Evolutionary conservation across 2,888 invertebrate species (phyloP).

Genomic region (Prosapia bicincta): DNA sequence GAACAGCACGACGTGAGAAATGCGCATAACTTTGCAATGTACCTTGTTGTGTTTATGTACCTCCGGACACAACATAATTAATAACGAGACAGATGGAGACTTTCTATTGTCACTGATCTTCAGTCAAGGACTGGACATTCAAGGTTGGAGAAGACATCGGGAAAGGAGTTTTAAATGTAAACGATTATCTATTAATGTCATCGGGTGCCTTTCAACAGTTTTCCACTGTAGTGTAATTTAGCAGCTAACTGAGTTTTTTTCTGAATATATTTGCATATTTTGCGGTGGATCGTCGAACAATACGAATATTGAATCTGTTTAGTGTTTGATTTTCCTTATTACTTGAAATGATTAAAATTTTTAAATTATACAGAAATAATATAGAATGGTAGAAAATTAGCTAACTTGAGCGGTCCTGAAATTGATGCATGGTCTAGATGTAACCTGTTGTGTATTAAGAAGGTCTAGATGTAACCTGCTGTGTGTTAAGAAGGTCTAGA

Average conservation of each 20-base stretch:
- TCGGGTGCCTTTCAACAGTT: not conserved
- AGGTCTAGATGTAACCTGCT: too few species aligned
- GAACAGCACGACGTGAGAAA: not conserved
- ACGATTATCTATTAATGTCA: not conserved
- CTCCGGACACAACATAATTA: not conserved
- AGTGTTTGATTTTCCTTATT: too few species aligned
- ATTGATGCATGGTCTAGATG: too few species aligned
- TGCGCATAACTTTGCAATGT: too few species aligned
- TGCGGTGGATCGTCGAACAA: not conserved
- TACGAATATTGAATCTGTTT: too few species aligned
- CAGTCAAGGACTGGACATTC: not conserved
- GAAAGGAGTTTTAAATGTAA: not conserved
- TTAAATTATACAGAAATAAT: too few species aligned
- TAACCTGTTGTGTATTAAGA: too few species aligned
- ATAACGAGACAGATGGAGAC: not conserved
- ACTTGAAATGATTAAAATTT: too few species aligned
- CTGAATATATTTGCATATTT: not conserved
- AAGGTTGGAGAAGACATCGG: not conserved
- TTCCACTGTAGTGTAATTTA: not conserved
- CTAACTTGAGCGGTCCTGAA: too few species aligned
- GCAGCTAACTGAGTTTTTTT: not conserved
- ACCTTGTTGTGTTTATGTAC: not conserved
- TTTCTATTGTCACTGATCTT: not conserved
- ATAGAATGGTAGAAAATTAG: too few species aligned
- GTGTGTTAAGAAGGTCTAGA: too few species aligned